These are phyloP conservation scores for Apocrypta bakeri DNA, from an alignment of 1,140 invertebrate species.

Conservation along the genomic window DNA sequence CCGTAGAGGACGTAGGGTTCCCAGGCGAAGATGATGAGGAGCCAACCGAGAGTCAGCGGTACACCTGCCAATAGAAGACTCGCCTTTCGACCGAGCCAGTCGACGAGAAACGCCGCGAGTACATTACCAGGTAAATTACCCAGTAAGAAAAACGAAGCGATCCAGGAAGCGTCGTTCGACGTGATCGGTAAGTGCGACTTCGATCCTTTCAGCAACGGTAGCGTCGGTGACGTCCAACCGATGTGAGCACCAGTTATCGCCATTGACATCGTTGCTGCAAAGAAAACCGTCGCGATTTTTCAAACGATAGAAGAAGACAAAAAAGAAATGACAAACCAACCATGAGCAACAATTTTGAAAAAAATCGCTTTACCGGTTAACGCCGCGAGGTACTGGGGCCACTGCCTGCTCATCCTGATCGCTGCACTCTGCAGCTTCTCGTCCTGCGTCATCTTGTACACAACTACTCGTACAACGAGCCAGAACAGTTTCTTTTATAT, in stretches of 20 bases:
- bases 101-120: slow-evolving; percentile 74
- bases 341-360: no score
- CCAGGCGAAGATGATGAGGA: slow-evolving; percentile 69
- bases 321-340: no score
- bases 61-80: slow-evolving; percentile 69
- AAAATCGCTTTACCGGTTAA: slow-evolving; percentile 62
- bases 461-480: neutral
- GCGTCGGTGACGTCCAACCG: slow-evolving; percentile 75
- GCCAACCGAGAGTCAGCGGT: slow-evolving; percentile 74
- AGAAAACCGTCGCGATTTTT: no score
- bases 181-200: slow-evolving; percentile 65
- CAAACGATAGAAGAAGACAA: no score
- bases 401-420: slow-evolving; percentile 52
- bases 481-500: no score
- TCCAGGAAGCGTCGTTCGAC: slow-evolving; percentile 74
- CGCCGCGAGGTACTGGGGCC: slow-evolving; percentile 68
- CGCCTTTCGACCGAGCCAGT: slow-evolving; percentile 76
- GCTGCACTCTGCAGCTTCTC: neutral
- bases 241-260: slow-evolving; percentile 70
- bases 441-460: no score
- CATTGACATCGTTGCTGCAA: slow-evolving; percentile 67
- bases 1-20: slow-evolving; percentile 67
- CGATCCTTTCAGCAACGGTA: slow-evolving; percentile 69
- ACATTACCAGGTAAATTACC: slow-evolving; percentile 73
- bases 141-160: slow-evolving; percentile 74